phyloP scores from a whole-genome alignment of 2,888 invertebrate genomes.

The Creontiades dilutus region DNA sequence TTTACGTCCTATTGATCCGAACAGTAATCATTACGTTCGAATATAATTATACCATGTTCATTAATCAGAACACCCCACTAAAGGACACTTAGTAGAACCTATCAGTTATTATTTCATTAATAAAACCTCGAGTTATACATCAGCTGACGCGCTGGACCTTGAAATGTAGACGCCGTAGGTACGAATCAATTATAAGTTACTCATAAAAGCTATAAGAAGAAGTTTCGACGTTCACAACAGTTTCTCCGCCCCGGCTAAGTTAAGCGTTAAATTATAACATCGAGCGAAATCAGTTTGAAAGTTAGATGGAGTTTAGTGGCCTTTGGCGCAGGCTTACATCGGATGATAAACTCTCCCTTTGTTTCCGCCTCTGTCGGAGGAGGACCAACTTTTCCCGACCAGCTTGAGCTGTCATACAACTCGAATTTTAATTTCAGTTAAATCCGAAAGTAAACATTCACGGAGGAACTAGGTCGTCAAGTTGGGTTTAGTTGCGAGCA shows the following conservation, averaged over 20 bases:
- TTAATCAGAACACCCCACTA: too few relatives aligned
- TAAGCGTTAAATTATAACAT: slow-evolving; percentile 12
- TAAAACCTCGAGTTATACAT: too few relatives aligned
- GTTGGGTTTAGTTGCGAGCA: background rate
- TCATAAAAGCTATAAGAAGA: too few relatives aligned
- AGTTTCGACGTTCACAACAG: background rate
- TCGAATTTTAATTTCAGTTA: background rate
- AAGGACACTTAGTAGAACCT: too few relatives aligned
- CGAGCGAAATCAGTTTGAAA: slow-evolving; percentile 18
- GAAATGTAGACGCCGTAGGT: too few relatives aligned
- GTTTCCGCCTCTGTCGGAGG: background rate
- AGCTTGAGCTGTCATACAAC: background rate
- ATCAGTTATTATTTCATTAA: too few relatives aligned
- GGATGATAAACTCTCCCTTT: slow-evolving; percentile 13
- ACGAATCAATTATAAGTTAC: too few relatives aligned
- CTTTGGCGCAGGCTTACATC: slow-evolving; percentile 2
- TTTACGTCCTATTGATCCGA: too few relatives aligned
- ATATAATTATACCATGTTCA: too few relatives aligned
- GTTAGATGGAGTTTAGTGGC: slow-evolving; percentile 11
- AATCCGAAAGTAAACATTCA: background rate
- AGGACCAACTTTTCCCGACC: background rate
- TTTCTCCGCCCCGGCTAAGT: background rate
- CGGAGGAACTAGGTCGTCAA: background rate
- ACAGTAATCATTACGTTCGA: too few relatives aligned
- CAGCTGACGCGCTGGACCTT: too few relatives aligned